These are phyloP conservation scores for Intellagama lesueurii DNA, from an alignment of 2,797 vertebrate genomes.

Conservation along the genomic window DNA sequence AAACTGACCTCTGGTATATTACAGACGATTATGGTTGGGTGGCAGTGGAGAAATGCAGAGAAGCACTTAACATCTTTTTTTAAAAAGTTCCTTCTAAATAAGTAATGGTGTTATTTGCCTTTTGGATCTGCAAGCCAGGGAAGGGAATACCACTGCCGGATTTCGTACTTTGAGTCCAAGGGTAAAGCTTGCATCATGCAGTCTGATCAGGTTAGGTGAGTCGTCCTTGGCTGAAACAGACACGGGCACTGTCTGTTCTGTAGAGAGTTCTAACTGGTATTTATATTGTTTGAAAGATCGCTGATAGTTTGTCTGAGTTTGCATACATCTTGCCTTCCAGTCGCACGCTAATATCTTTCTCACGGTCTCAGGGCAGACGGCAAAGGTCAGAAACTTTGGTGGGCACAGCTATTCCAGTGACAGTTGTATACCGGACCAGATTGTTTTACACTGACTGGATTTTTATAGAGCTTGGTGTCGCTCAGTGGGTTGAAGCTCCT, in stretches of 20 bases:
- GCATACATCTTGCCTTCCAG: background rate
- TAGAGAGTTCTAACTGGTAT: slow-evolving; percentile 11
- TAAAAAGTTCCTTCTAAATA: too few relatives aligned
- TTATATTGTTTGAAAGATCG: background rate
- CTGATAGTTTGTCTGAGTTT: background rate
- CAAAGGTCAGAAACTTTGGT: background rate
- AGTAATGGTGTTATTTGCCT: background rate
- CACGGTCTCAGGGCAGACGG: background rate
- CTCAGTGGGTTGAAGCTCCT: too few relatives aligned
- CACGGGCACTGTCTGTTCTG: background rate
- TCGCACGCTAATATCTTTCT: background rate
- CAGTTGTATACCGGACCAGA: too few relatives aligned
- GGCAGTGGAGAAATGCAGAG: too few relatives aligned
- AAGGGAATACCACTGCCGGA: background rate
- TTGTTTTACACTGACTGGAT: too few relatives aligned
- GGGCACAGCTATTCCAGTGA: too few relatives aligned
- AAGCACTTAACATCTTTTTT: too few relatives aligned
- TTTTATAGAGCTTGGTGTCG: too few relatives aligned
- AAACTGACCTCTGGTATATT: too few relatives aligned
- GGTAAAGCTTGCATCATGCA: slow-evolving; percentile 45
- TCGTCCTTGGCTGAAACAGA: slow-evolving; percentile 49
- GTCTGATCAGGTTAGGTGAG: background rate
- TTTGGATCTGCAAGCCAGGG: background rate
- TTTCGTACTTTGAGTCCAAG: slow-evolving; percentile 45
- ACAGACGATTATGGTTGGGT: too few relatives aligned